Evolutionary conservation across 2,797 vertebrate genomes (phyloP).

Genomic region (Myiotriccus ornatus): DNA sequence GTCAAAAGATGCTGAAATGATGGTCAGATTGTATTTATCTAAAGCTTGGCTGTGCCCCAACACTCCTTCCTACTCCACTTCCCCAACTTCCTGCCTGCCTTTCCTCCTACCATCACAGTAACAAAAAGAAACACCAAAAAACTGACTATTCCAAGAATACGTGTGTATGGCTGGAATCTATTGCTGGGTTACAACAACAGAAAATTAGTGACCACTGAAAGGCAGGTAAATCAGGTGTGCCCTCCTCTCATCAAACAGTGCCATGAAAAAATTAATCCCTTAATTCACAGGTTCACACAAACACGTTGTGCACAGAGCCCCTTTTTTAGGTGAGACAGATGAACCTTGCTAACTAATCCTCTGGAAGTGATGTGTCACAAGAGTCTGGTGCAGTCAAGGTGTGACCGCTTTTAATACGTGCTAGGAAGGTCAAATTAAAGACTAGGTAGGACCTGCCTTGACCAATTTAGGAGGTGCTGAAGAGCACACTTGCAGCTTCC

Average conservation of each 20-base stretch:
- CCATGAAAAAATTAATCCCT: not conserved
- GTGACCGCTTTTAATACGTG: not conserved
- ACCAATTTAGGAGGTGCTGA: not conserved
- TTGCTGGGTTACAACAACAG: not conserved
- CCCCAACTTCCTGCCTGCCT: not conserved
- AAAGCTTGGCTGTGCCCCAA: not conserved
- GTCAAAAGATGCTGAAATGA: not conserved
- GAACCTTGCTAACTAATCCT: not conserved
- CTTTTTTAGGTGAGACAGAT: not conserved
- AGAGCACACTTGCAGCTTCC: not conserved
- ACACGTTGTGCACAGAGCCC: not conserved
- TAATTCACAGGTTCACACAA: not conserved
- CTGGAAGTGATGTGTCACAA: not conserved
- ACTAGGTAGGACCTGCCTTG: not conserved
- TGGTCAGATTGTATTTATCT: not conserved
- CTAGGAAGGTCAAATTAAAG: conserved; percentile 10
- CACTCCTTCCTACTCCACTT: not conserved
- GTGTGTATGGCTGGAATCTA: not conserved
- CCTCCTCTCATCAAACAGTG: not conserved
- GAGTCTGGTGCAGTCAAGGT: not conserved
- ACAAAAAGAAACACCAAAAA: not conserved
- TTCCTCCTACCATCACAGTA: not conserved
- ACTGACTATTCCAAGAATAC: not conserved
- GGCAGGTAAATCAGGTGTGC: not conserved
- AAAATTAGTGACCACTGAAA: accelerated